Base-by-base conservation (phyloP, 1,140 invertebrate genomes). In the Protaetia brevitarsis region DNA sequence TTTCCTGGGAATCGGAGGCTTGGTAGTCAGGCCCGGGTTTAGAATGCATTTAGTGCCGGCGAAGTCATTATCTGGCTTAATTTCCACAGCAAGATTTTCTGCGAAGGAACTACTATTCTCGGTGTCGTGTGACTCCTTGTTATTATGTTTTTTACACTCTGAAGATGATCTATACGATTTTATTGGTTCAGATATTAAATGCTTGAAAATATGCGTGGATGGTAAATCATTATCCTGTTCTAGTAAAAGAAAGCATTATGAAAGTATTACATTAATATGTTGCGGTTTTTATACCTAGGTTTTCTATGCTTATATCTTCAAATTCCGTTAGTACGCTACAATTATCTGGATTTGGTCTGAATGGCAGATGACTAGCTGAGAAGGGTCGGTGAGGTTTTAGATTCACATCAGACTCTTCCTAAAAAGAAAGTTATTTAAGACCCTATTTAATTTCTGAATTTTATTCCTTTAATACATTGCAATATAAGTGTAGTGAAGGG, bases 1-100 rank as follows among this genome's bases (percentile, higher is more conserved):
- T 71, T 68, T 72, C 65, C 70, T 72, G 11, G 71, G 72, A 28
- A 74, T 19, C 6, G 73, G 72, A 3, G 72, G 72, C 45, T 74
- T 75, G 2, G 69, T 63, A 45, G 63, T 67, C 30, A 74, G 21
- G 16, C 70, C 71, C 29, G 73, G 73, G 19, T 58, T 36, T 36
- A 74, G 41, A 31, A 30, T 1, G 3, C 60, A 66, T 3, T 26
- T 36, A 36, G 13, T 6, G 19, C 10, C n/a, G 2, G 2, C 10
- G 16, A 28, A 6, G 3, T 62, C 16, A 51, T 11, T 45, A n/a
- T 27, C 29, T 45, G 21, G 13, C 26, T 34, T 13, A n/a, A 16
- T 6, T 30, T 11, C 0, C 10, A 21, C 16, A n/a, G 3, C 3
- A 56, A 56, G 1, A 21, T 10, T 59, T n/a, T n/a, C n/a, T n/a